Conservation (phyloP, 2,797 vertebrate genomes). For the Anas bahamensis region DNA sequence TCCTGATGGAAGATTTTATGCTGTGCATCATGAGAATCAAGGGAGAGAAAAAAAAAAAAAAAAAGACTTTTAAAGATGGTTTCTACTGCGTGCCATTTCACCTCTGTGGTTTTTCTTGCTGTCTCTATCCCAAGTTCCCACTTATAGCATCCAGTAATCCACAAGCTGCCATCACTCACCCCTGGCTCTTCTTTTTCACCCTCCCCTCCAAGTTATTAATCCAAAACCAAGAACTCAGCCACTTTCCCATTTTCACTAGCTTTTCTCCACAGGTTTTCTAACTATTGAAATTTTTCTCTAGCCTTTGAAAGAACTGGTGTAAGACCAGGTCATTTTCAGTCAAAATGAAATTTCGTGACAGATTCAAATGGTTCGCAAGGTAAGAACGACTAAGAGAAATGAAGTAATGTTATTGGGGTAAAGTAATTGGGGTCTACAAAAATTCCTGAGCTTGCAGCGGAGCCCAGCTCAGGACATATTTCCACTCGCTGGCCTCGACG, state of each 20-base stretch:
- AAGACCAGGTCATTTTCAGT: not conserved
- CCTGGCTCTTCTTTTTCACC: not conserved
- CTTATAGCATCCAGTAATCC: not conserved
- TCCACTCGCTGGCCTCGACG: not conserved
- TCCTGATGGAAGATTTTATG: conserved; percentile 5
- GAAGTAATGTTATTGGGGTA: not conserved
- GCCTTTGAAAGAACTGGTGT: not conserved
- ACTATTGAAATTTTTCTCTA: not conserved
- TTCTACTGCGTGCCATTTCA: not conserved
- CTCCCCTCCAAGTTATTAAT: not conserved
- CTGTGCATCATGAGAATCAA: not conserved
- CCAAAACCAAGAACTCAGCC: not conserved
- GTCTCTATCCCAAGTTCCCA: not conserved
- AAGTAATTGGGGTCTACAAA: not conserved
- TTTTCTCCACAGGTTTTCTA: not conserved
- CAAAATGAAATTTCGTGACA: not conserved
- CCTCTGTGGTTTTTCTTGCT: not conserved
- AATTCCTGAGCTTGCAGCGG: not conserved
- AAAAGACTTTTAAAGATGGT: not conserved
- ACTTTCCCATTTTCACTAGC: not conserved
- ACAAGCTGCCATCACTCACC: not conserved
- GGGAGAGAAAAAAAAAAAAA: not conserved
- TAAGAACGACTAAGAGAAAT: not conserved
- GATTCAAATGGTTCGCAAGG: not conserved
- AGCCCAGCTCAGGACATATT: not conserved